Evolutionary conservation across 2,797 vertebrate genomes (phyloP), one percentile per base, ranked within the genome.

Genomic region (Sebastes dallii): DNA sequence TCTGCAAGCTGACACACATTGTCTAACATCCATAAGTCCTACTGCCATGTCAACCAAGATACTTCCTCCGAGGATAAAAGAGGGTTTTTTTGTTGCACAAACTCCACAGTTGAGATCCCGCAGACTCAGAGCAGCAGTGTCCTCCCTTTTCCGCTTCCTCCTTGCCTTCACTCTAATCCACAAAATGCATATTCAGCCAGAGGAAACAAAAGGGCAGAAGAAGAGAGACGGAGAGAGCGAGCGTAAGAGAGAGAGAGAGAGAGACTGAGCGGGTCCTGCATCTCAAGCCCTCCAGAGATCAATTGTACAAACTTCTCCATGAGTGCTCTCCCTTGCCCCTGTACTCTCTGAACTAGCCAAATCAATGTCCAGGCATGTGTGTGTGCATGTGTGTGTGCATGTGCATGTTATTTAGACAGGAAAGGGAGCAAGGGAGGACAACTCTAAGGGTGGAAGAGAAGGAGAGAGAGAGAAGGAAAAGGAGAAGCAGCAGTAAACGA

Each of bases 231-330:
- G 30, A 79, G 61, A 58, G 58, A 24, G 54, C 2, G 34, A 68
- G 85, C 4, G 46, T 14, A 69, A 78, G 81, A 71, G 80, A 71
- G 59, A 79, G 50, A 79, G 50, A 18, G 50, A 20, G 7, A 66
- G 72, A 34, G 54, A 66, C 24, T 12, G 79, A 87, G 76, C 13
- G 60, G 86, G 82, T 88, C 89, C 84, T 87, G 88, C 78, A 91
- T 93, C 80, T 88, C 88, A 61, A 90, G 88, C 88, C 90, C 93
- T 92, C 90, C 83, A 77, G 90, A 94, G 94, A 95, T 95, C 94
- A 95, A 94, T 95, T 94, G 94, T 92, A 94, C 94, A 91, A 95
- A 95, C 94, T 94, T 94, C 89, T 94, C 90, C 87, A 91, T 90
- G 87, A 93, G 90, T 89, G 91, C 90, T 90, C 84, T 90, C 86